Base-by-base conservation (phyloP, 2,888 invertebrate species). In the Neoscelio sp. region DNA sequence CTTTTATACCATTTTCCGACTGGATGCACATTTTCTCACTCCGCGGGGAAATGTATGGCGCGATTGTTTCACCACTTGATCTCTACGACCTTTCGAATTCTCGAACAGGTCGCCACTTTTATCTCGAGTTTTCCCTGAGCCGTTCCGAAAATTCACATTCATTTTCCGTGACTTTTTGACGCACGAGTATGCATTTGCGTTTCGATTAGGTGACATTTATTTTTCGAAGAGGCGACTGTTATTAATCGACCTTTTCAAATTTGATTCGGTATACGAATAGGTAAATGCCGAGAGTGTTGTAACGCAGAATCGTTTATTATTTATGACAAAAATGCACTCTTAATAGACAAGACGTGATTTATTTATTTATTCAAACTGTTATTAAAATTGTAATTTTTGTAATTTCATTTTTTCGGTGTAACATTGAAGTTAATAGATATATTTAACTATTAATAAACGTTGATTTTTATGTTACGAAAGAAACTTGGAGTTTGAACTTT, bases 21-120 rank as follows among this genome's bases (percentile, higher is more conserved):
- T 44, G 58, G 74, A 58, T 67, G 56, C 74, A 74, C 58, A 50
- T 56, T 58, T 74, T 67, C 74, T 74, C 46, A 42, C 65, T 74
- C 48, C 42, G 50, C 46, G 50, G 65, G 74, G 58, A 74, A 74
- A 74, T 64, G 56, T 65, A 65, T 50, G 74, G 56, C 33, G 8
- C 52, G 64, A 73, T 73, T 73, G 73, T 64, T 73, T 73, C 56
- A 60, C 12, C 62, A 12, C 50, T 17, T 8, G 13, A 26, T 44
- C 23, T 30, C 18, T 17, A 15, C 62, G 10, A 46, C 33, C 56
- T 58, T 58, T 13, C 44, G 56, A 17, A n/a, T 23, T 17, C 28
- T 42, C 40, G 15, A 42, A 18, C 10, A 15, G 68, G 23, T 58
- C 18, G 12, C 26, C 38, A 50, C 38, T 48, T 64, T 64, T 48